phyloP scores from a whole-genome alignment of 2,797 vertebrate species.

The Paedocypris micromegethes region DNA sequence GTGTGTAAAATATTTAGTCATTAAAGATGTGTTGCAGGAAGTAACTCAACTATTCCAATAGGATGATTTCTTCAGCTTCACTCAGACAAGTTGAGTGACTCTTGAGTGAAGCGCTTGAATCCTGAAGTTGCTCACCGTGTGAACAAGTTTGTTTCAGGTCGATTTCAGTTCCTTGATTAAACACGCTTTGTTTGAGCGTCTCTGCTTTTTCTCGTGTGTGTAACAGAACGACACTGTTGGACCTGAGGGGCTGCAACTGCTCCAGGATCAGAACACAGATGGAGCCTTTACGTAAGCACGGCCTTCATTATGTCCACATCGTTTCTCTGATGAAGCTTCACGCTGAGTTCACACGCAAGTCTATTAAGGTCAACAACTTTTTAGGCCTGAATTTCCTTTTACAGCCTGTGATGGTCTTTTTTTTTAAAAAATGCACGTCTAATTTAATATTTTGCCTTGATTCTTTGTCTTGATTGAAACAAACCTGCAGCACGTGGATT shows the following conservation, averaged over 20 bases:
- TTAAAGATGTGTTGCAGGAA: no score
- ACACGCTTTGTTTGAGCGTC: constrained; percentile 26
- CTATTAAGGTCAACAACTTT: constrained; percentile 1
- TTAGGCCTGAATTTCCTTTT: no score
- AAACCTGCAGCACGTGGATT: constrained; percentile 24
- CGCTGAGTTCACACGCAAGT: constrained; percentile 7
- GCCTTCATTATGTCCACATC: constrained; percentile 40
- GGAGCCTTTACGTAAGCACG: constrained; percentile 49
- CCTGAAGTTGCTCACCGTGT: no score
- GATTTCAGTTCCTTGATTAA: constrained; percentile 3
- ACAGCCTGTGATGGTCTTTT: background rate
- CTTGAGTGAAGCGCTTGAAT: no score
- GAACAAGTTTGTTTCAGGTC: constrained; percentile 18
- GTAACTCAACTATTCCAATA: no score
- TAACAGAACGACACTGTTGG: constrained; percentile 27
- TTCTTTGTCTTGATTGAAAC: constrained; percentile 17
- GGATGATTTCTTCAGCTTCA: no score
- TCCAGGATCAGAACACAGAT: constrained; percentile 48
- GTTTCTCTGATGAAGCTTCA: constrained; percentile 33
- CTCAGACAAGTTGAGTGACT: no score
- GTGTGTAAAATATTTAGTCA: no score
- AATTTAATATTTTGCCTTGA: no score
- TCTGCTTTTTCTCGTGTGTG: constrained; percentile 16
- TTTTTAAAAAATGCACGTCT: constrained; percentile 16
- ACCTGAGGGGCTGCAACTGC: constrained; percentile 46